Conservation (phyloP, 2,113 vertebrate species). For the Python bivittatus region DNA sequence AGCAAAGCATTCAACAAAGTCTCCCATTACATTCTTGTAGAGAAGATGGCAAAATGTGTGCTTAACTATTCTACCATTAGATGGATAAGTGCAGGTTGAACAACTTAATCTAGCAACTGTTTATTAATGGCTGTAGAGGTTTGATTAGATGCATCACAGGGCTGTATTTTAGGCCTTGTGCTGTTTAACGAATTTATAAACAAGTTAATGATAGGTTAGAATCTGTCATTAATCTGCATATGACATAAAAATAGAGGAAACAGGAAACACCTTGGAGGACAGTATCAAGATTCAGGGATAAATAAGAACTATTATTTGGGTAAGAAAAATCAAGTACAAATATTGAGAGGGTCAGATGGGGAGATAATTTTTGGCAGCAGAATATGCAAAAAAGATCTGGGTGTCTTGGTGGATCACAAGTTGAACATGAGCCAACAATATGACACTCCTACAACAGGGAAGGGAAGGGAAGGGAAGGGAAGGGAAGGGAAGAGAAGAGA, state of each 20-base stretch:
- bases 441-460: too few species aligned
- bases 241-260: not conserved
- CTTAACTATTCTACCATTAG: not conserved
- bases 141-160: not conserved
- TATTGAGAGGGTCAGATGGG: not conserved
- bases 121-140: not conserved
- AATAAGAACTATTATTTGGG: not conserved
- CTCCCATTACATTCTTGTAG: not conserved
- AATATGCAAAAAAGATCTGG: not conserved
- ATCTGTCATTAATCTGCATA: not conserved
- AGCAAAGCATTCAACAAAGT: not conserved
- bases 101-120: not conserved
- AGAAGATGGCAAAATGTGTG: not conserved
- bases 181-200: not conserved
- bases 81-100: not conserved
- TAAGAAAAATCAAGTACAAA: not conserved
- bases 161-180: not conserved
- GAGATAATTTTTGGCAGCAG: not conserved
- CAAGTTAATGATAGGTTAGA: not conserved
- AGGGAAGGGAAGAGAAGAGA: not conserved
- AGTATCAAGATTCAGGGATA: not conserved
- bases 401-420: not conserved
- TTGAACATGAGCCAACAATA: not conserved
- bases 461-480: too few species aligned
- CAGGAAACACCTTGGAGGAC: not conserved